These are phyloP conservation scores for Vulpes vulpes DNA, from an alignment of 2,113 vertebrate species.

Conservation along the genomic window DNA sequence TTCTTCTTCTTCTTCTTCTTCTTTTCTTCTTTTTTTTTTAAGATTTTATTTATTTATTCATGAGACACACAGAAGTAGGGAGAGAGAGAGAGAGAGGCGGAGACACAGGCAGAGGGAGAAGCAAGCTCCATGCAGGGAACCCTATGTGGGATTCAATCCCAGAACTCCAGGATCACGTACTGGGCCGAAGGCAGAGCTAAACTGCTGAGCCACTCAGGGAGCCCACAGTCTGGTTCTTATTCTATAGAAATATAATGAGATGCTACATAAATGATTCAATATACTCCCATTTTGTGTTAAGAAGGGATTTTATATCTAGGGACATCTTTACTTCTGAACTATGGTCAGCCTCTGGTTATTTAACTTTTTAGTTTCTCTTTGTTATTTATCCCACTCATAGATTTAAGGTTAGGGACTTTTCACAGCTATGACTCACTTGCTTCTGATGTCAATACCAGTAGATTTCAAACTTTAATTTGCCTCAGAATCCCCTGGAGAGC, in stretches of 20 bases:
- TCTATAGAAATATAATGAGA: not conserved
- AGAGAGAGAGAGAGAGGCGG: too few species aligned
- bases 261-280: not conserved
- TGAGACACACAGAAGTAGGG: too few species aligned
- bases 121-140: too few species aligned
- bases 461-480: not conserved
- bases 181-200: too few species aligned
- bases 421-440: not conserved
- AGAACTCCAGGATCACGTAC: too few species aligned
- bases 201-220: too few species aligned
- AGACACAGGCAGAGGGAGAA: too few species aligned
- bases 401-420: not conserved
- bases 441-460: not conserved
- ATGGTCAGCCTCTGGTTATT: not conserved
- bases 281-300: not conserved
- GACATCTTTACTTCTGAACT: not conserved
- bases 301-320: not conserved
- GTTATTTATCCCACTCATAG: not conserved
- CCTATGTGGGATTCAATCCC: too few species aligned
- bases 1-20: not conserved
- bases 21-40: too few species aligned
- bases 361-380: not conserved
- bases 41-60: too few species aligned
- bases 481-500: not conserved
- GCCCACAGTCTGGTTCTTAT: too few species aligned